These are phyloP conservation scores for Episyrphus balteatus DNA, from an alignment of 1,140 invertebrate genomes.

Conservation along the genomic window DNA sequence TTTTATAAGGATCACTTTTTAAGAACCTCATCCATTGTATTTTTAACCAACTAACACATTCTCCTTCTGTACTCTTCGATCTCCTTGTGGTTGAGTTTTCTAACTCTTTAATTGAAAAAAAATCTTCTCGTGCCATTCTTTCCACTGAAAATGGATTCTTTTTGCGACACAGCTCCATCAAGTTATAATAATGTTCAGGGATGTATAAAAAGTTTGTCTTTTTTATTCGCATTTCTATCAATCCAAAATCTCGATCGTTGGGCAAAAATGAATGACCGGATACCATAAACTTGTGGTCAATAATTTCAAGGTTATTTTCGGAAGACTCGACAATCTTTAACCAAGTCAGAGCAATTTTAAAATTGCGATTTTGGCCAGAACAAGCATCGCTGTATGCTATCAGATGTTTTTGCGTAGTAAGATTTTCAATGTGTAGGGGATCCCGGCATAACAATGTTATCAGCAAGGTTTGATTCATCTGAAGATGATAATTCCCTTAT, in stretches of 20 bases:
- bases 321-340: conserved; percentile 17
- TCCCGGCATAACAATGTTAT: too few species aligned
- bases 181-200: conserved; percentile 11
- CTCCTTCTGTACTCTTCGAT: too few species aligned
- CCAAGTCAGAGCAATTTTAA: conserved; percentile 20
- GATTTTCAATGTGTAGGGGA: conserved; percentile 18
- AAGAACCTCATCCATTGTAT: too few species aligned
- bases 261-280: conserved; percentile 18
- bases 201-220: conserved; percentile 15
- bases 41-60: too few species aligned
- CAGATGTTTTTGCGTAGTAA: conserved; percentile 14
- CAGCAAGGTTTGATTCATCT: too few species aligned
- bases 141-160: conserved; percentile 3
- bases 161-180: neutral
- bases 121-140: conserved; percentile 4
- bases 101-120: too few species aligned
- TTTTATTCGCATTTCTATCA: conserved; percentile 3
- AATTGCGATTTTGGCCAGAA: conserved; percentile 23
- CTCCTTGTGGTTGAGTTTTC: too few species aligned
- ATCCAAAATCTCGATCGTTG: conserved; percentile 15
- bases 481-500: too few species aligned
- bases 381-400: conserved; percentile 23
- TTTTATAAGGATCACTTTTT: conserved; percentile 3
- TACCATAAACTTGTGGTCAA: conserved; percentile 23
- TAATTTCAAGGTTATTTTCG: conserved; percentile 17